These are phyloP conservation scores for Empidonax alnorum DNA, from an alignment of 2,113 vertebrate species.

Conservation along the genomic window DNA sequence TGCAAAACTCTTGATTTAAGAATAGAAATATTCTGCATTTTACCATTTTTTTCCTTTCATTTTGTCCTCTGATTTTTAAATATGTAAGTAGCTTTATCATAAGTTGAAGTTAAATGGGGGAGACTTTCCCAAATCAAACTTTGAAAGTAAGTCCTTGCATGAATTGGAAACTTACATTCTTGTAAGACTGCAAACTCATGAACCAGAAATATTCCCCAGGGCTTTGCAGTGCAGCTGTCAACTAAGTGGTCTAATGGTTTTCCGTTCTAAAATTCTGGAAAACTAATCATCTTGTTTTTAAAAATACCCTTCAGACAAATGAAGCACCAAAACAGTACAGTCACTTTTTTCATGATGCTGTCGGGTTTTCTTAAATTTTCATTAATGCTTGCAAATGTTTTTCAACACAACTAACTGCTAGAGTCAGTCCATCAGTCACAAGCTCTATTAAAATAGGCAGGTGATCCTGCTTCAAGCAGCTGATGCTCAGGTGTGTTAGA, in stretches of 20 bases:
- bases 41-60: too few relatives aligned
- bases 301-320: background rate
- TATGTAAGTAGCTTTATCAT: background rate
- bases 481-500: background rate
- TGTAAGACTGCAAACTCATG: background rate
- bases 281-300: background rate
- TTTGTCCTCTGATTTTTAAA: background rate
- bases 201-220: background rate
- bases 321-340: background rate
- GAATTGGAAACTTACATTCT: background rate
- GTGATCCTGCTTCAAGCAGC: background rate
- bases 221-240: background rate
- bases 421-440: background rate
- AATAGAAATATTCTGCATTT: too few relatives aligned
- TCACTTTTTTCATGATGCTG: background rate
- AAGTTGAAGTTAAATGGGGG: background rate
- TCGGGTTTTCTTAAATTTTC: background rate
- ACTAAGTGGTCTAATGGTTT: background rate
- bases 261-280: background rate
- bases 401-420: background rate
- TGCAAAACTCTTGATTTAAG: background rate
- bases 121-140: background rate
- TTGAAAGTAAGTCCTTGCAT: background rate
- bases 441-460: background rate
- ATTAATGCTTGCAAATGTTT: background rate